phyloP scores from a whole-genome alignment of 2,113 vertebrate species.

The Apodemus sylvaticus region DNA sequence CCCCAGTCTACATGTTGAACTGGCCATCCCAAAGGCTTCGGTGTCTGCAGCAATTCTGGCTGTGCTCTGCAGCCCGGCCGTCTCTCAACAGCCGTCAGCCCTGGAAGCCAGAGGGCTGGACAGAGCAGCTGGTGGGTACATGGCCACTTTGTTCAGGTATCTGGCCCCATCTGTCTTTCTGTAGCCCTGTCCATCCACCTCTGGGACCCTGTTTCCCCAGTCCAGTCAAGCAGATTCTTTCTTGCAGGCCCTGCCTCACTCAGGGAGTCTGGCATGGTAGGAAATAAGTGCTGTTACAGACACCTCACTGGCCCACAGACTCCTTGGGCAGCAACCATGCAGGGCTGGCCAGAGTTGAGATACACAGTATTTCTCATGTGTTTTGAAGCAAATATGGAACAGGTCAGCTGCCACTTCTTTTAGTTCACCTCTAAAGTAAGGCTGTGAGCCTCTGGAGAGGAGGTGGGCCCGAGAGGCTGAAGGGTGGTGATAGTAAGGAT shows the following conservation, averaged over 20 bases:
- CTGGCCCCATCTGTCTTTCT: too few species aligned
- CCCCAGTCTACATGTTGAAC: fast-evolving
- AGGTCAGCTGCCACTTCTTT: not conserved
- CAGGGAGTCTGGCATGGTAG: not conserved
- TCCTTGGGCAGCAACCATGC: not conserved
- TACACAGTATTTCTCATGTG: not conserved
- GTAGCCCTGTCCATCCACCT: not conserved
- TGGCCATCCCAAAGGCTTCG: fast-evolving
- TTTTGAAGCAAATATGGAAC: not conserved
- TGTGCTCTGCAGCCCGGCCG: too few species aligned
- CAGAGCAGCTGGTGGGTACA: not conserved
- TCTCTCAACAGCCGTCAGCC: not conserved
- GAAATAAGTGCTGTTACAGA: not conserved
- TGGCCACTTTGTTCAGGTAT: not conserved
- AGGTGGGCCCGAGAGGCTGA: not conserved
- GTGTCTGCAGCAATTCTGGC: not conserved
- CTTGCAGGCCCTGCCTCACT: too few species aligned
- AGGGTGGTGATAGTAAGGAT: not conserved
- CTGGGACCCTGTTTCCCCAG: not conserved
- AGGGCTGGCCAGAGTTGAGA: not conserved
- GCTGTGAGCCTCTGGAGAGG: not conserved
- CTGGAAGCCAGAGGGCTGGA: not conserved
- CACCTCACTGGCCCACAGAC: not conserved
- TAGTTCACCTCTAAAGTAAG: not conserved
- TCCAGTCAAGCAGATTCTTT: fast-evolving